Evolutionary conservation across 2,797 vertebrate species (phyloP).

Genomic region (Sebastes steindachneri): DNA sequence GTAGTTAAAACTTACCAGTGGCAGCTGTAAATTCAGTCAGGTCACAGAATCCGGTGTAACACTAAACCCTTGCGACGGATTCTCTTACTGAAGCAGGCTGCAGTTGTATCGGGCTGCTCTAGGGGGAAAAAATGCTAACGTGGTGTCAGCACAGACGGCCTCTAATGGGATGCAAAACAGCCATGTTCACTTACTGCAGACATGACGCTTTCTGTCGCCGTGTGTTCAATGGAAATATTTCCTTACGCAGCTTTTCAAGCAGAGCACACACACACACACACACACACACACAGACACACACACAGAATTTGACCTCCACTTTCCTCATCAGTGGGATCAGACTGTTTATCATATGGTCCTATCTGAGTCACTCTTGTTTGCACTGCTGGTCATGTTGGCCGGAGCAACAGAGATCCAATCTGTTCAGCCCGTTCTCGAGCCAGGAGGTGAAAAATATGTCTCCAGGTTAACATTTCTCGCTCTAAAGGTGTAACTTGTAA

Average conservation of each 20-base stretch:
- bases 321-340: conserved; percentile 46
- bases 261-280: neutral
- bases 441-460: conserved; percentile 3
- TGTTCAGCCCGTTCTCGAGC: conserved; percentile 12
- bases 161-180: conserved; percentile 27
- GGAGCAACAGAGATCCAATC: conserved; percentile 33
- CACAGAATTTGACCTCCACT: conserved; percentile 30
- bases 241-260: conserved; percentile 20
- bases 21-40: neutral
- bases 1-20: neutral
- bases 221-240: conserved; percentile 12
- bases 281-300: neutral
- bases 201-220: conserved; percentile 14
- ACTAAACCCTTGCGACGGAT: neutral
- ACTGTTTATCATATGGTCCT: conserved; percentile 38
- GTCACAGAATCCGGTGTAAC: neutral
- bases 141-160: conserved; percentile 6
- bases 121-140: neutral
- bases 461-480: neutral
- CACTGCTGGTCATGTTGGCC: conserved; percentile 47
- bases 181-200: conserved; percentile 24
- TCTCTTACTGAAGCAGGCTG: neutral
- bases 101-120: neutral
- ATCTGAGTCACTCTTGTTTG: conserved; percentile 52
- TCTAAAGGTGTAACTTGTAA: neutral